Evolutionary conservation across 2,113 vertebrate species (phyloP).

Genomic region (Sphyrna mokarran): DNA sequence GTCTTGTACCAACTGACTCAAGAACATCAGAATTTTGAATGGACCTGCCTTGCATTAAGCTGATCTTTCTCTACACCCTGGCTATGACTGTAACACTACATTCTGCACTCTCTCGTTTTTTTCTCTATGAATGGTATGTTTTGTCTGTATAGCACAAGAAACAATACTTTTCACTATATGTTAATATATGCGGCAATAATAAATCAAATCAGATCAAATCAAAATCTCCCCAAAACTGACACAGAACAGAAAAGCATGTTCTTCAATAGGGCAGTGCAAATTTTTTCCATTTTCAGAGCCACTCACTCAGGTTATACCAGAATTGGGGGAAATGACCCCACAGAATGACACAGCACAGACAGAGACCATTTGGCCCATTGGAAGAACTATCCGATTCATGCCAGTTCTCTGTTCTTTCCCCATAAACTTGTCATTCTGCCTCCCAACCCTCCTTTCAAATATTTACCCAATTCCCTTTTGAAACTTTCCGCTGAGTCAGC

Average conservation of each 20-base stretch:
- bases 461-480: background rate
- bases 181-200: no score
- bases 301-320: background rate
- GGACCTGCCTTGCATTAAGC: no score
- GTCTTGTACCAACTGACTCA: no score
- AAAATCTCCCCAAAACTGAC: background rate
- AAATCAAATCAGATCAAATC: no score
- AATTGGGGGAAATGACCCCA: background rate
- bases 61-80: no score
- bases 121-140: no score
- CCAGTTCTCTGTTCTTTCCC: background rate
- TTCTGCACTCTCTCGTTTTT: no score
- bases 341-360: background rate
- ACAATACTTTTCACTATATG: no score
- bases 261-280: background rate
- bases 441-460: background rate
- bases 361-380: background rate
- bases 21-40: no score
- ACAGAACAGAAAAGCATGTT: background rate
- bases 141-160: no score
- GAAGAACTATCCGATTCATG: background rate
- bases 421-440: background rate
- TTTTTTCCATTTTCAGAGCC: background rate
- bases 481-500: background rate
- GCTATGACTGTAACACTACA: no score